These are phyloP conservation scores for Taeniopygia guttata DNA, from an alignment of 2,797 vertebrate species.

Conservation along the genomic window DNA sequence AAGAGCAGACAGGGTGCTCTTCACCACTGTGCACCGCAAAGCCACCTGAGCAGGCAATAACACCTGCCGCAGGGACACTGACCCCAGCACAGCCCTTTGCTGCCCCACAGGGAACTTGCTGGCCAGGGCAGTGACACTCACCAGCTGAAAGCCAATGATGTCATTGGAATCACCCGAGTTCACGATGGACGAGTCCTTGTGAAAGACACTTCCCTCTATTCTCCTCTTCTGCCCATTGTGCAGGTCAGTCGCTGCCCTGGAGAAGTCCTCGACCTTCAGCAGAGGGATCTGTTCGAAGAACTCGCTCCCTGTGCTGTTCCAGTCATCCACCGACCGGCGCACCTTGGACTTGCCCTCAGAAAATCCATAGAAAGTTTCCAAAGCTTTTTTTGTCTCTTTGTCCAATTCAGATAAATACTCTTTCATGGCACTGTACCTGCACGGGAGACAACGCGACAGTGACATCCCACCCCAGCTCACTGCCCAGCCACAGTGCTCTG, in stretches of 20 bases:
- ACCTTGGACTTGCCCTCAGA: slow-evolving; percentile 50
- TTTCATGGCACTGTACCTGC: slow-evolving; percentile 76
- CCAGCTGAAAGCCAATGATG: slow-evolving; percentile 77
- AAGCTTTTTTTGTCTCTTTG: slow-evolving; percentile 65
- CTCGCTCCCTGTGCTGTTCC: not conserved
- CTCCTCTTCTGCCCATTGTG: slow-evolving; percentile 66
- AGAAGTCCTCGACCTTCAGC: slow-evolving; percentile 46
- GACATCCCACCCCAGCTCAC: not conserved
- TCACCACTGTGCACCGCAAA: not conserved
- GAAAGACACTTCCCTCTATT: slow-evolving; percentile 64
- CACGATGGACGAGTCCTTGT: slow-evolving; percentile 68
- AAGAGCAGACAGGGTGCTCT: not conserved
- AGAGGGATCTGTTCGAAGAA: slow-evolving; percentile 69
- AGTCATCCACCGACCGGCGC: slow-evolving; percentile 48
- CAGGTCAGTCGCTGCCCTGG: slow-evolving; percentile 34
- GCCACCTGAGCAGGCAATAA: not conserved
- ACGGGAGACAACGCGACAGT: not conserved
- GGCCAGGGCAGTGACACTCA: slow-evolving; percentile 42
- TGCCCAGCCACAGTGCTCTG: not conserved
- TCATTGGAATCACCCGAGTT: slow-evolving; percentile 64
- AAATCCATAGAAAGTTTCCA: slow-evolving; percentile 74
- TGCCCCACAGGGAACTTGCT: not conserved
- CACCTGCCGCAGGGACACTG: rapidly evolving
- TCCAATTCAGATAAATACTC: slow-evolving; percentile 74
- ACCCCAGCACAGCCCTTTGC: not conserved